A percentile compares a stretch with the other conserved stretches of the same genome.
Evolutionary conservation across 2,113 vertebrate species (phyloP).

Genomic region (Butorides virescens): DNA sequence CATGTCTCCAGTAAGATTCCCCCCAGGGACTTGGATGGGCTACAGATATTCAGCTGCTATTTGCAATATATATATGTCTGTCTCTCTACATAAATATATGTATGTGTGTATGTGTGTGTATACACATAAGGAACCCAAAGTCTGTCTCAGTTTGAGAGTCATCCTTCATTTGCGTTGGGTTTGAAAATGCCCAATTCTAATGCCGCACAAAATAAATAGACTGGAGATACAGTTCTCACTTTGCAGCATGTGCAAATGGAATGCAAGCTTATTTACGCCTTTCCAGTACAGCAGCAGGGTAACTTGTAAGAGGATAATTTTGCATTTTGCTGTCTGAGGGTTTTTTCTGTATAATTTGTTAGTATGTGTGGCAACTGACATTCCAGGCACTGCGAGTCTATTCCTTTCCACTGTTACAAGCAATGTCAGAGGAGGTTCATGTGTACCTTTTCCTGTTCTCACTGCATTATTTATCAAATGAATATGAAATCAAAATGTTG

Average conservation of each 20-base stretch:
- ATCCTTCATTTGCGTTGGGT: background rate
- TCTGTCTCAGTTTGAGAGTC: background rate
- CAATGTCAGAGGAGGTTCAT: constrained; percentile 45
- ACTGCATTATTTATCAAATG: constrained; percentile 66
- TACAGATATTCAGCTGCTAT: background rate
- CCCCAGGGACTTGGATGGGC: background rate
- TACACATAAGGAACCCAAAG: background rate
- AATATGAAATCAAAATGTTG: constrained; percentile 49
- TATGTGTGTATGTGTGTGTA: background rate
- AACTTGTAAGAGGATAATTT: constrained; percentile 32
- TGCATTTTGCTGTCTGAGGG: constrained; percentile 46
- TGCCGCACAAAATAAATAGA: background rate
- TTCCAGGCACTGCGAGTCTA: background rate
- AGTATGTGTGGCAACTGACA: constrained; percentile 35
- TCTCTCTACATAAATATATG: rapidly evolving
- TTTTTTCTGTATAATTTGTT: constrained; percentile 46
- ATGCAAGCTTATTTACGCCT: constrained; percentile 37
- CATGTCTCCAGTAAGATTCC: background rate
- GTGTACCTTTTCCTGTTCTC: constrained; percentile 55
- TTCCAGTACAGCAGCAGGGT: background rate
- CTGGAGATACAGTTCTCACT: background rate
- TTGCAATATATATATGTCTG: background rate
- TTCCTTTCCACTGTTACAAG: constrained; percentile 26
- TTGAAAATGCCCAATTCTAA: background rate
- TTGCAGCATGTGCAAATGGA: constrained; percentile 22